Evolutionary conservation across 2,888 invertebrate species (phyloP), one percentile per base, ranked within the genome.

Genomic region (Dynastes hyllus): DNA sequence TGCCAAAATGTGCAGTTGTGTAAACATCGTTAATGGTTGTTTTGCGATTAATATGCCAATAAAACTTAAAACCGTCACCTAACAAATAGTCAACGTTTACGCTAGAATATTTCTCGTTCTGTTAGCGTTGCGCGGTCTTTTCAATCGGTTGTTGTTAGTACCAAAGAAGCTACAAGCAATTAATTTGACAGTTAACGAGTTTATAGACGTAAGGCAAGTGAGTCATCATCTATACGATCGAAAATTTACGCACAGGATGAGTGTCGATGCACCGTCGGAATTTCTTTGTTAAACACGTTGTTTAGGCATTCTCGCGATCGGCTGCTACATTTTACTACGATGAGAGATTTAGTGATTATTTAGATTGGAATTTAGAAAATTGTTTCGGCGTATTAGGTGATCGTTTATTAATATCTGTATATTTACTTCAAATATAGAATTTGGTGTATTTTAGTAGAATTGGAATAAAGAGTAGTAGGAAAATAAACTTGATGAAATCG

Each of bases 221-320:
- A 71, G 37, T 71, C 71, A 71, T 71, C 73, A 61, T 75, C 32
- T 40, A 27, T 51, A 37, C 73, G 61, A 61, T 75, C 61, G 61
- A 75, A 45, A 61, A 63, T 75, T 75, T 75, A 75, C 40, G 45
- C 73, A 22, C 55, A 50, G 73, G 61, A 50, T 75, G 40, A 73
- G 58, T 73, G 73, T 75, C 73, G 73, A 75, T 75, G 73, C 73
- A 75, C 73, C 61, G 55, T 75, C 61, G 73, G 73, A 75, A 75
- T 75, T 75, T 40, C 73, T 75, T 75, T 75, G 73, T 75, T 73
- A 37, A 71, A 71, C 71, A 37, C 29, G 37, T 58, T 71, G 37
- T 58, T 55, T 71, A 61, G 32, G 73, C 61, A 61, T 61, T 45
- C 73, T 55, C 45, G 45, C 45, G 73, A 75, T 45, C 63, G 27